Percentiles rank a stretch among this genome's conserved stretches.
Evolutionary conservation across 2,888 invertebrate species (phyloP).

Genomic region (Aphidius colemani): DNA sequence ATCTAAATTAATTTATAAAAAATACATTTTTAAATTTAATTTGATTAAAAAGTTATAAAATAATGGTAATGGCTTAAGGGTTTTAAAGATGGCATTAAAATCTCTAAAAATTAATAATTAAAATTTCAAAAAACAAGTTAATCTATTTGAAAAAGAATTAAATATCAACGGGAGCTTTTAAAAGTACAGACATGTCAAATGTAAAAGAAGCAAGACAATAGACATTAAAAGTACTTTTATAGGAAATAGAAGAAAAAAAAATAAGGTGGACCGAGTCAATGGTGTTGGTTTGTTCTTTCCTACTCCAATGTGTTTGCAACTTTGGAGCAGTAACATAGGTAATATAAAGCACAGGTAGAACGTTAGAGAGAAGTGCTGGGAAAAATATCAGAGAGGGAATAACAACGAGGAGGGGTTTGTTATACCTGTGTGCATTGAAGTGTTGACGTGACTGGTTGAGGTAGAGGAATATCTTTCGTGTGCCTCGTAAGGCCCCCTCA

Average conservation of each 20-base stretch:
- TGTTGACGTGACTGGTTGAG: constrained; percentile 30
- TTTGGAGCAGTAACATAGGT: constrained; percentile 32
- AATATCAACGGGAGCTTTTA: too few species aligned
- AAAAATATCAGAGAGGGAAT: constrained; percentile 1
- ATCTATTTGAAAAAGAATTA: too few species aligned
- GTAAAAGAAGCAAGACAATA: neutral
- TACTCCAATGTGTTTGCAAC: constrained; percentile 2
- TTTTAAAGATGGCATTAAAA: too few species aligned
- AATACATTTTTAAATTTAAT: too few species aligned
- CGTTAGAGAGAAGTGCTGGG: constrained; percentile 28
- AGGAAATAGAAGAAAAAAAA: constrained; percentile 17
- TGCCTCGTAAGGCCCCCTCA: constrained; percentile 53
- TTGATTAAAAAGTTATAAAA: too few species aligned
- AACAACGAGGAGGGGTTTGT: constrained; percentile 32
- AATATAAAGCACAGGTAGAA: constrained; percentile 26
- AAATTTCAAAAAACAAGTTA: too few species aligned
- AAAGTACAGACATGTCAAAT: too few species aligned
- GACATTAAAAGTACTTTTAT: constrained; percentile 5
- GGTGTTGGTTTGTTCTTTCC: too few species aligned
- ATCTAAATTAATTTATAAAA: too few species aligned
- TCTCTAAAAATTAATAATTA: too few species aligned
- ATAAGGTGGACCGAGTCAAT: constrained; percentile 31
- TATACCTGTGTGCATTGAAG: constrained; percentile 25
- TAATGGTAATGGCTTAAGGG: too few species aligned
- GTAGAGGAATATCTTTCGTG: constrained; percentile 41